Percentiles rank a stretch among this genome's conserved stretches.
Evolutionary conservation across 2,888 invertebrate species (phyloP).

Genomic region (Sminthurinus aureus): DNA sequence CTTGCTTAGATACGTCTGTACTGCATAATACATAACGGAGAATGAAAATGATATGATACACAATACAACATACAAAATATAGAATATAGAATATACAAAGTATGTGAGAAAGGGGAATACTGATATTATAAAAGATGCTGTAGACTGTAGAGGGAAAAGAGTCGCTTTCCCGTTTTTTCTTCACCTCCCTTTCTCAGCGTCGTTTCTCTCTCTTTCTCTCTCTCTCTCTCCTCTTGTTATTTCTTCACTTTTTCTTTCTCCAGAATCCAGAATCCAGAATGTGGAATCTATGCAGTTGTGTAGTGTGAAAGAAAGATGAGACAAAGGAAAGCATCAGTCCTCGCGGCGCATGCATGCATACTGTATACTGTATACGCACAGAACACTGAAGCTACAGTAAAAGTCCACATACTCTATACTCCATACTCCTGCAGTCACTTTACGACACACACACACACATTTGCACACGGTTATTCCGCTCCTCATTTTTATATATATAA

Average conservation of each 20-base stretch:
- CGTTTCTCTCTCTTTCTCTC: not conserved
- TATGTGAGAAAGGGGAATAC: not conserved
- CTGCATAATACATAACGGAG: too few relatives aligned
- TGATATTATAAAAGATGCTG: not conserved
- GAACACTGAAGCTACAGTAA: not conserved
- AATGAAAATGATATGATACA: too few relatives aligned
- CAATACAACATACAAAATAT: too few relatives aligned
- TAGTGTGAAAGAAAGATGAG: not conserved
- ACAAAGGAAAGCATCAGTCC: slow-evolving; percentile 8
- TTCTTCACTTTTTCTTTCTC: not conserved
- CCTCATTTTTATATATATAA: slow-evolving; percentile 51
- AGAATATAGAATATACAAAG: too few relatives aligned
- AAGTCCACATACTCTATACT: slow-evolving; percentile 4
- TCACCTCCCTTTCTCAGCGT: too few relatives aligned
- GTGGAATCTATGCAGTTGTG: not conserved
- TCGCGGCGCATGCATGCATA: slow-evolving; percentile 9
- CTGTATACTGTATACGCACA: slow-evolving; percentile 4
- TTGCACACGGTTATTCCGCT: slow-evolving; percentile 48
- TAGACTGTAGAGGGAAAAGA: not conserved
- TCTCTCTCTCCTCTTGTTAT: not conserved
- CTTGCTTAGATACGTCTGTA: too few relatives aligned
- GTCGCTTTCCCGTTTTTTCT: too few relatives aligned
- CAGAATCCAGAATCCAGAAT: not conserved
- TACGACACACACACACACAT: slow-evolving; percentile 18
- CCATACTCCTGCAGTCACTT: too few relatives aligned